A percentile compares a stretch with the other conserved stretches of the same genome.
phyloP scores from a whole-genome alignment of 2,113 vertebrate species.

The Geococcyx californianus region DNA sequence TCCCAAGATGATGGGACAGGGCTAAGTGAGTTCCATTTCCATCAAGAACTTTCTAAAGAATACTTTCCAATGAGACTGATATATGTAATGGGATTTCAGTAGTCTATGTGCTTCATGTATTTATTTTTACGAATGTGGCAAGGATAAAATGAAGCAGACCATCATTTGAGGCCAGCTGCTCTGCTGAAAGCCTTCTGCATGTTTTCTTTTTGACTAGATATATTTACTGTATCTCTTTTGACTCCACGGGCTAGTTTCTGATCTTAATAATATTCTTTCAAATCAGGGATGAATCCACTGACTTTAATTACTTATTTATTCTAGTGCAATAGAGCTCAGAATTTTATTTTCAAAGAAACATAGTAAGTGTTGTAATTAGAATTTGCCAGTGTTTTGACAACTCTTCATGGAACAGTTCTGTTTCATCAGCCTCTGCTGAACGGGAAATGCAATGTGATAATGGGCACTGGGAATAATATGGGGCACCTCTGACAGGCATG shows the following conservation, averaged over 20 bases:
- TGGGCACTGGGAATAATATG: neutral
- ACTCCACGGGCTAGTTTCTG: neutral
- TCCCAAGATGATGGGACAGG: neutral
- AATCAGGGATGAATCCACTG: neutral
- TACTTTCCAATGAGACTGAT: neutral
- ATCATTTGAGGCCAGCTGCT: neutral
- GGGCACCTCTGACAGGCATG: neutral
- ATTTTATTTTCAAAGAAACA: conserved; percentile 5
- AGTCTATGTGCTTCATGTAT: neutral
- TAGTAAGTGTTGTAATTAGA: conserved; percentile 34
- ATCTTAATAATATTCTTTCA: neutral
- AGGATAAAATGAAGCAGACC: neutral
- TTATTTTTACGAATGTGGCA: neutral
- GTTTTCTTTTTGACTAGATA: neutral
- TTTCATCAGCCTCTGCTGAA: neutral
- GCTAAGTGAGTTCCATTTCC: neutral
- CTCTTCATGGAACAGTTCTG: neutral
- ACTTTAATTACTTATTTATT: conserved; percentile 1
- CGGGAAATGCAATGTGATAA: neutral
- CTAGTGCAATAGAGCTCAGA: neutral
- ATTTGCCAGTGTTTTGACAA: conserved; percentile 46
- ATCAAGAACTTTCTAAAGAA: neutral
- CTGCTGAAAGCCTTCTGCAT: neutral
- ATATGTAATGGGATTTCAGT: neutral
- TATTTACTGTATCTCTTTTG: neutral